Evolutionary conservation across 1,140 invertebrate species (phyloP), one percentile per base, ranked within the genome.

Genomic region (Physella acuta): DNA sequence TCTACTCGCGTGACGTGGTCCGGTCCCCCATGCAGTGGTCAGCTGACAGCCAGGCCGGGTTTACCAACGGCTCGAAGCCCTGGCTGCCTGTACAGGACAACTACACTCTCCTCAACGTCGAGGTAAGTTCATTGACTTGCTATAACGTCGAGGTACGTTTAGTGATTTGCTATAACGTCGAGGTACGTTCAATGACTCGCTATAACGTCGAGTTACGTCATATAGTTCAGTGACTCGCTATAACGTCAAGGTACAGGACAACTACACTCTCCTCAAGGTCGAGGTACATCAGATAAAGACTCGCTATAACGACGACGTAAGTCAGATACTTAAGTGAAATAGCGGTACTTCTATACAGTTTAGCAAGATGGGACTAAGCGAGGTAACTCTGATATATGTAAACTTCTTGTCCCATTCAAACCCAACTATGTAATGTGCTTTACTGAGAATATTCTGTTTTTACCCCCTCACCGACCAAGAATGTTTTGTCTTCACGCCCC

Each of bases 1-100:
- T 62, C 81, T 86, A 71, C 1, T 88, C 88, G 14, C 85, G 91
- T 11, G 91, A 93, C 82, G 89, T 90, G 0, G 85, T 79, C 26
- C 86, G 92, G 3, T 90, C 90, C 0, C 92, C 92, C 0, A 92
- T 91, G 83, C 92, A 93, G 74, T 93, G 92, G 92, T 87, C 89
- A 70, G 74, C 77, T 20, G 75, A 75, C 0, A 71, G 17, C 1
- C 87, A 89, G 79, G 90, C 91, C 16, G 91, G 91, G 0, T 81
- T 83, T 70, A 76, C 78, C 1, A 86, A 80, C 0, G 88, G 80
- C 16, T 78, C 86, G 0, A 87, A 77, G 1, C 88, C 91, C 0
- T 93, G 92, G 90, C 77, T 93, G 16, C 91, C 91, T 2, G 79
- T 91, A 0, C 85, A 88, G 71, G 72, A 83, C 0, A 85, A 89